Base-by-base conservation (phyloP, 2,113 vertebrate species). In the Bagarius yarrelli region DNA sequence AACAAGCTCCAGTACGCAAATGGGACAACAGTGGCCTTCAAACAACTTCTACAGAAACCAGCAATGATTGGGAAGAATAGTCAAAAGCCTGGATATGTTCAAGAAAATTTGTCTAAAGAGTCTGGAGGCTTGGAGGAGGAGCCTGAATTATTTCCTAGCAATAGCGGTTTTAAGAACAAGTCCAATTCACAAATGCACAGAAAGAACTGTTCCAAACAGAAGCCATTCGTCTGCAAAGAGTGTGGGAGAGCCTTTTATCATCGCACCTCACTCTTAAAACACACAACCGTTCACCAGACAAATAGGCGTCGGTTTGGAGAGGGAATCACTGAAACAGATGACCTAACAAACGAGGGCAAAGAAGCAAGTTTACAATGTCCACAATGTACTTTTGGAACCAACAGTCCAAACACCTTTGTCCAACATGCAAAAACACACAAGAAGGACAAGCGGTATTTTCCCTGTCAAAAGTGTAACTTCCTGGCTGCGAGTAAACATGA, bases 131-230 rank as follows among this genome's bases (percentile, higher is more conserved):
- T 90, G 2, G 94, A 95, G 89, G 85, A 75, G 69, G 95, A 96
- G 88, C 92, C 94, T 79, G 92, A 92, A 1, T 95, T 96, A 91
- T 95, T 95, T 89, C 94, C 94, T 85, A 94, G 95, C 93, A 95
- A 95, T 92, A 95, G 95, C 92, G 95, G 95, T 93, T 97, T 95
- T 89, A 94, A 94, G 91, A 94, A 95, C 90, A 96, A 95, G 85
- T 95, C 94, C 70, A 94, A 96, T 89, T 95, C 96, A 90, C 95
- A 97, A 87, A 94, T 94, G 86, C 95, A 95, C 89, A 95, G 95
- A 95, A 97, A 96, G 94, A 96, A 96, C 92, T 95, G 97, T 90
- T 94, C 96, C 90, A 97, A 94, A 93, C 95, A 96, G 91, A 95
- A 94, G 87, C 94, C 95, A 83, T 97, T 96, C 89, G 94, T 96